phyloP scores from a whole-genome alignment of 2,888 invertebrate genomes.

The Prosapia bicincta region DNA sequence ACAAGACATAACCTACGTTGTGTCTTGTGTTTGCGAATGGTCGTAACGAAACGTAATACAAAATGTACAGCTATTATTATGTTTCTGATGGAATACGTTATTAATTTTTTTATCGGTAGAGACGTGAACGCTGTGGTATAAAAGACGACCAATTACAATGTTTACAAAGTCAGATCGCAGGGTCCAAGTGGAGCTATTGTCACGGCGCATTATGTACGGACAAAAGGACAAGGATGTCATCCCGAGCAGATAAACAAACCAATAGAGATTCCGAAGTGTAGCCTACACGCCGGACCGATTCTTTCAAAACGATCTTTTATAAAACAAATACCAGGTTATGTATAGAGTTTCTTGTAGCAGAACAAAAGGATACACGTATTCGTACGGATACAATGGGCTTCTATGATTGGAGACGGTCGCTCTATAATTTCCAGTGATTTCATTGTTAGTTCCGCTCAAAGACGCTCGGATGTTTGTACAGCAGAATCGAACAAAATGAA shows the following conservation, averaged over 20 bases:
- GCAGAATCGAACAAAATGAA: background rate
- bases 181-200: background rate
- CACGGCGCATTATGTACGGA: background rate
- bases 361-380: background rate
- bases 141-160: background rate
- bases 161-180: background rate
- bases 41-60: too few relatives aligned
- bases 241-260: background rate
- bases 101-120: background rate
- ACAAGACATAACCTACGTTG: too few relatives aligned
- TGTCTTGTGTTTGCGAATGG: too few relatives aligned
- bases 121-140: background rate
- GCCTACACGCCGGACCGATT: background rate
- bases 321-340: background rate
- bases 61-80: too few relatives aligned
- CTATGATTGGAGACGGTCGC: conserved; percentile 28
- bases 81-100: too few relatives aligned
- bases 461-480: background rate
- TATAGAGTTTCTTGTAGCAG: background rate
- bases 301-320: background rate
- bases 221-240: background rate
- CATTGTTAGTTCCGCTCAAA: conserved; percentile 21
- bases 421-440: conserved; percentile 27
- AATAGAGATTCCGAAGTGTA: conserved; percentile 1
- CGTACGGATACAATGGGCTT: background rate